These are phyloP conservation scores for Poecilia picta DNA, from an alignment of 2,797 vertebrate genomes.

Conservation along the genomic window DNA sequence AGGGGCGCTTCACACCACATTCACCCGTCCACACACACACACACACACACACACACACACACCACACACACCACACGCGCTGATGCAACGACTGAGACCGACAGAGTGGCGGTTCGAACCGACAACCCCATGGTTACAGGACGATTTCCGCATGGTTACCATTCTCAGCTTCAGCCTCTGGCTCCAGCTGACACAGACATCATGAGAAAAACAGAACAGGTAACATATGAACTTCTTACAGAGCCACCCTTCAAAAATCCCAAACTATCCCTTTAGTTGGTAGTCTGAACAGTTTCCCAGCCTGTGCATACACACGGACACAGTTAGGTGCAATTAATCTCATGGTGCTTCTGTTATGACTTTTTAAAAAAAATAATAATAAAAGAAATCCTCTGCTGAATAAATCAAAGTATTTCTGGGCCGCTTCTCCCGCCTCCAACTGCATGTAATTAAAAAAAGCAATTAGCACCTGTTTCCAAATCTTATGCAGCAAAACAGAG, in stretches of 20 bases:
- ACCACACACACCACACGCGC: too few species aligned
- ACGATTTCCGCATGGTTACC: not conserved
- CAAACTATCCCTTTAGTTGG: not conserved
- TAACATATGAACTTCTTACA: not conserved
- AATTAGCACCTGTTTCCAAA: conserved; percentile 36
- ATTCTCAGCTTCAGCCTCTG: not conserved
- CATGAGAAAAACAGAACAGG: not conserved
- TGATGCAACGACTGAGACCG: not conserved
- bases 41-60: too few species aligned
- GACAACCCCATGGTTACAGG: not conserved
- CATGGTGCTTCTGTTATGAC: conserved; percentile 43
- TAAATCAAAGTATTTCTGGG: conserved; percentile 55
- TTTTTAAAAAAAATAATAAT: not conserved
- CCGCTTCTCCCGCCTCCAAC: too few species aligned
- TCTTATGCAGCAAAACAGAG: conserved; percentile 28
- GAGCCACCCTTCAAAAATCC: not conserved
- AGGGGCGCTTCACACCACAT: too few species aligned
- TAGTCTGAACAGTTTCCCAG: not conserved
- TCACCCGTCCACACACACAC: too few species aligned
- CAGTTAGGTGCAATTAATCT: conserved; percentile 73
- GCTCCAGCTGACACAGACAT: not conserved
- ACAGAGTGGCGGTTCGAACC: not conserved
- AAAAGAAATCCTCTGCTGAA: conserved; percentile 41
- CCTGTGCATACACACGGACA: not conserved
- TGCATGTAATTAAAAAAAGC: conserved; percentile 21